Conservation (phyloP, 2,888 invertebrate species). For the Neoaliturus tenellus region DNA sequence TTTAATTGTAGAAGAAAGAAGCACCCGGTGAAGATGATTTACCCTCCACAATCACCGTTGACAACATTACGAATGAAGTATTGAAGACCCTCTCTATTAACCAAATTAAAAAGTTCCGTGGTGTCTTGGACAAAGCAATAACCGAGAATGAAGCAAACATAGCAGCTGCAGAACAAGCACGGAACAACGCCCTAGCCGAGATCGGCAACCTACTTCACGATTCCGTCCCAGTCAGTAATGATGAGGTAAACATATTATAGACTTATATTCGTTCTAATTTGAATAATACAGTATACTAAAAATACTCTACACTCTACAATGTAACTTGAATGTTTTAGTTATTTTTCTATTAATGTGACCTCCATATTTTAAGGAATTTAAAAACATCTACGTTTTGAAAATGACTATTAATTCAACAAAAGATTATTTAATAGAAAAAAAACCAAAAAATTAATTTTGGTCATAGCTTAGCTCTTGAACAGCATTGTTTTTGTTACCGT, state of each 20-base stretch:
- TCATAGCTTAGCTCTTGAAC: too few relatives aligned
- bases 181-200: constrained; percentile 90
- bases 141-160: constrained; percentile 84
- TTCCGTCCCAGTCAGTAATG: constrained; percentile 96
- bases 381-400: too few relatives aligned
- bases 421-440: too few relatives aligned
- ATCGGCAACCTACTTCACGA: constrained; percentile 97
- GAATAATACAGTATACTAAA: too few relatives aligned
- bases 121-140: constrained; percentile 90
- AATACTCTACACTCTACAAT: too few relatives aligned
- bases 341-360: too few relatives aligned
- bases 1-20: constrained; percentile 38
- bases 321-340: too few relatives aligned
- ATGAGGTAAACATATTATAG: constrained; percentile 77
- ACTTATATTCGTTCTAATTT: too few relatives aligned
- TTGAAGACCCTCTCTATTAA: constrained; percentile 87
- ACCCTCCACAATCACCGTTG: constrained; percentile 37
- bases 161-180: constrained; percentile 81
- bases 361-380: too few relatives aligned
- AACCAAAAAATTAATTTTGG: too few relatives aligned
- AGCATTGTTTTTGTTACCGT: too few relatives aligned
- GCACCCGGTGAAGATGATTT: constrained; percentile 21
- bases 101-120: constrained; percentile 94
- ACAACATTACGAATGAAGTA: constrained; percentile 73
- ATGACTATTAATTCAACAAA: too few relatives aligned